Percentiles rank a stretch among this genome's conserved stretches.
Evolutionary conservation across 2,888 invertebrate species (phyloP).

Genomic region (Tryphoninae sp.): DNA sequence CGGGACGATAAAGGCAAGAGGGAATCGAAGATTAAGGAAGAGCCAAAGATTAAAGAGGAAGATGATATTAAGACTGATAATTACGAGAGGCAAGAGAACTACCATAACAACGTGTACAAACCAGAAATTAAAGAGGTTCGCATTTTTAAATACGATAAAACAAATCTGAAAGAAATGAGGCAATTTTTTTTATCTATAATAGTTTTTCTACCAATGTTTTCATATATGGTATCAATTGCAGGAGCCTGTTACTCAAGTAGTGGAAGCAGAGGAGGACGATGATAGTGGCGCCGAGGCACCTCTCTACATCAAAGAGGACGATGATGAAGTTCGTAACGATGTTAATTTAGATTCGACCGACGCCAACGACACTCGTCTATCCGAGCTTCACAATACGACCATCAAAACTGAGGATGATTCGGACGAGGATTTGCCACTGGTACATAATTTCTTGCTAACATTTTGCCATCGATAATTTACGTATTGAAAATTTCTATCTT

Average conservation of each 20-base stretch:
- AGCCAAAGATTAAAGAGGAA: constrained; percentile 69
- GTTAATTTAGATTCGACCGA: constrained; percentile 79
- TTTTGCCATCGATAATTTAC: constrained; percentile 43
- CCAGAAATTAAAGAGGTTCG: constrained; percentile 65
- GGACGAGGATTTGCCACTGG: constrained; percentile 90
- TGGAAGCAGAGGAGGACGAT: constrained; percentile 81
- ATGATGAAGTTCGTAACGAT: constrained; percentile 83
- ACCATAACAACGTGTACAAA: constrained; percentile 60
- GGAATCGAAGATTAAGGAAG: constrained; percentile 79
- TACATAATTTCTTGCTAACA: constrained; percentile 82
- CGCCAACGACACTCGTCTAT: constrained; percentile 77
- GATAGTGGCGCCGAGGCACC: constrained; percentile 82
- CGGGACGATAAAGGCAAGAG: constrained; percentile 83
- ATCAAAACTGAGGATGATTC: constrained; percentile 83
- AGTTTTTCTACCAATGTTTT: constrained; percentile 25
- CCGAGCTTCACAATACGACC: constrained; percentile 79
- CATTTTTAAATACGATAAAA: not conserved
- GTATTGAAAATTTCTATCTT: constrained; percentile 31
- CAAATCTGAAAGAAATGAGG: not conserved
- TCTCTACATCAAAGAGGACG: constrained; percentile 81
- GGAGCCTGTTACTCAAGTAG: constrained; percentile 59
- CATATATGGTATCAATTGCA: constrained; percentile 22
- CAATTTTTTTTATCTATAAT: not conserved
- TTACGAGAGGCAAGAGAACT: constrained; percentile 50
- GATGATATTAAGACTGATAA: constrained; percentile 68